phyloP scores from a whole-genome alignment of 2,113 vertebrate genomes.

The Neodon shergylaensis region DNA sequence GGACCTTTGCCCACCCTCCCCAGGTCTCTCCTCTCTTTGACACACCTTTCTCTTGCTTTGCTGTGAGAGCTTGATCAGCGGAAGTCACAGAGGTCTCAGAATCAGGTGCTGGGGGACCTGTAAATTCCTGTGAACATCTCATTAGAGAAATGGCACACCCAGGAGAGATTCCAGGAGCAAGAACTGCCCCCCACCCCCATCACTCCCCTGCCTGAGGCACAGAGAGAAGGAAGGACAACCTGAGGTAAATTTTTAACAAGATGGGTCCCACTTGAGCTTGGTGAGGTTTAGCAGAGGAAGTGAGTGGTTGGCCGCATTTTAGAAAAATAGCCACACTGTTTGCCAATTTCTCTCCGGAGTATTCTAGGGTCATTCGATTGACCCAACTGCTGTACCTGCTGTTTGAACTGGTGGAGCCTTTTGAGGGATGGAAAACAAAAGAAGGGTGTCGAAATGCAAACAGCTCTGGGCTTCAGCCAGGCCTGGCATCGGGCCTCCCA shows the following conservation, averaged over 20 bases:
- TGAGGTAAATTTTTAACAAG: conserved; percentile 55
- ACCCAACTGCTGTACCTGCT: conserved; percentile 34
- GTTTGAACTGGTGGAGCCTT: background rate
- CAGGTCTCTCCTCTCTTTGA: background rate
- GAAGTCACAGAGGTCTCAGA: background rate
- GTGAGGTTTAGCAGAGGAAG: background rate
- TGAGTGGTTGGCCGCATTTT: background rate
- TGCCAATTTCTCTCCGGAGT: conserved; percentile 25
- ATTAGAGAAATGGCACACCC: background rate
- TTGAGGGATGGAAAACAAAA: conserved; percentile 29
- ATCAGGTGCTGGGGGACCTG: background rate
- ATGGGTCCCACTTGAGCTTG: background rate
- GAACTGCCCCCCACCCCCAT: background rate
- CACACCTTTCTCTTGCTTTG: background rate
- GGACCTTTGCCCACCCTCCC: background rate
- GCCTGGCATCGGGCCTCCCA: background rate
- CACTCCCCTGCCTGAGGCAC: background rate
- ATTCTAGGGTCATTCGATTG: conserved; percentile 26
- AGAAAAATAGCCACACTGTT: background rate
- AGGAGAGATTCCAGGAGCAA: background rate
- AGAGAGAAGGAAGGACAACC: conserved; percentile 28
- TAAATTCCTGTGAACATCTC: background rate
- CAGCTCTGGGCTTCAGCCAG: background rate
- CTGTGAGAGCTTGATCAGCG: background rate
- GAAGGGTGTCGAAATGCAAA: conserved; percentile 60